Conservation (phyloP, 2,113 vertebrate genomes). For the Gymnocephalus cernua region DNA sequence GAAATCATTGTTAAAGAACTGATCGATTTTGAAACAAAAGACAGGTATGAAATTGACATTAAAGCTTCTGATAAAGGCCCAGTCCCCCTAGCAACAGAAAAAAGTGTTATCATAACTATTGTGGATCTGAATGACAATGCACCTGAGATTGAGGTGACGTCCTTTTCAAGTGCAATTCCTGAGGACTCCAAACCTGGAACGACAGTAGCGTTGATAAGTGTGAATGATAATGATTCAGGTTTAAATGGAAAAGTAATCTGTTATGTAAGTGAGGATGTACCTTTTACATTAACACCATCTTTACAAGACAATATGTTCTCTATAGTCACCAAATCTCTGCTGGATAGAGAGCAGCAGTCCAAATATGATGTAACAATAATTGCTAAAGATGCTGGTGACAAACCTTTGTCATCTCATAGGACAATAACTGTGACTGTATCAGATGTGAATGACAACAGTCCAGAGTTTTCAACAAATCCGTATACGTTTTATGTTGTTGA, state of each 20-base stretch:
- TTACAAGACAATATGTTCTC: constrained; percentile 80
- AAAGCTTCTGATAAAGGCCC: constrained; percentile 70
- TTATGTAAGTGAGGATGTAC: constrained; percentile 58
- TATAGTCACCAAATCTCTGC: constrained; percentile 71
- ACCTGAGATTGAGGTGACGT: constrained; percentile 82
- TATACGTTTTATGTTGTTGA: constrained; percentile 73
- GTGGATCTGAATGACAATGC: constrained; percentile 87
- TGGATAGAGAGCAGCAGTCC: constrained; percentile 80
- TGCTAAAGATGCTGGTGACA: constrained; percentile 73
- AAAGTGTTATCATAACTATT: constrained; percentile 80
- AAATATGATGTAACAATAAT: constrained; percentile 75
- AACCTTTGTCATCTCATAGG: constrained; percentile 59
- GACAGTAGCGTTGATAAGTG: constrained; percentile 77
- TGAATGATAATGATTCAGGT: constrained; percentile 76
- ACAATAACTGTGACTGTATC: constrained; percentile 76
- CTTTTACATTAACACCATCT: constrained; percentile 75
- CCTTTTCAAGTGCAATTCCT: constrained; percentile 72
- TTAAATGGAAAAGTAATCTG: constrained; percentile 77
- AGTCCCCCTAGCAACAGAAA: constrained; percentile 68
- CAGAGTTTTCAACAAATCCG: constrained; percentile 62
- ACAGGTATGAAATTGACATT: constrained; percentile 76
- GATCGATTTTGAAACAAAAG: constrained; percentile 73
- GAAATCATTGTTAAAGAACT: constrained; percentile 72
- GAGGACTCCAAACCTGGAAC: constrained; percentile 77
- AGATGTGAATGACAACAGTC: constrained; percentile 82